Evolutionary conservation across 2,888 invertebrate genomes (phyloP), one percentile per base, ranked within the genome.

Genomic region (Oasisia sp.): DNA sequence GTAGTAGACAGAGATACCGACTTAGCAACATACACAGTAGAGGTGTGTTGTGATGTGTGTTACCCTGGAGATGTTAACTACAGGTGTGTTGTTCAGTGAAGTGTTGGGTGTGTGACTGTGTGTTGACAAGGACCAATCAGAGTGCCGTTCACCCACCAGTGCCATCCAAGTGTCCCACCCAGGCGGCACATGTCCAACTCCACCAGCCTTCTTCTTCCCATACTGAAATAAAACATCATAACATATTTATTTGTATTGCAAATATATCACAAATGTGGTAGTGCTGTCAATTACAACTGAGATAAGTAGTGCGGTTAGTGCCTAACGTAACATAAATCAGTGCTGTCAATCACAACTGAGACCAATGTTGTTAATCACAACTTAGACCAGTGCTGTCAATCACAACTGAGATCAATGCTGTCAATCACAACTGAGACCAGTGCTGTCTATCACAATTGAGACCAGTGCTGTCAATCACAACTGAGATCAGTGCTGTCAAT

Each of bases 141-240:
- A 14, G 32, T 32, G 12, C 1, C 3, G 58, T 89, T 89, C 27
- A 94, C 95, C 94, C 94, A 96, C 97, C 89, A 99, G 97, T 0
- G 98, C 99, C 95, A 97, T 97, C 98, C 99, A 99, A 95, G 98
- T 97, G 93, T 97, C 97, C 98, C 99, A 99, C 0, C 99, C 99
- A 0, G 97, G 97, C 0, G 99, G 99, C 1, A 98, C 97, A 93
- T 97, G 97, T 19, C 96, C 95, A 0, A 97, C 97, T 0, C 98
- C 98, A 5, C 98, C 98, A 0, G 97, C 97, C 0, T 94, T 94
- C 92, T 96, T 95, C 0, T 95, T 94, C 0, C 98, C 98, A 95
- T 98, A 98, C 97, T 98, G 95, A 27, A 96, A 96, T 91, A 92
- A 92, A 91, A 11, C 14, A 58, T 58, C 19, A 58, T 58, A 11